Evolutionary conservation across 2,888 invertebrate species (phyloP), one percentile per base, ranked within the genome.

Genomic region (Drosophila kambysellisi): DNA sequence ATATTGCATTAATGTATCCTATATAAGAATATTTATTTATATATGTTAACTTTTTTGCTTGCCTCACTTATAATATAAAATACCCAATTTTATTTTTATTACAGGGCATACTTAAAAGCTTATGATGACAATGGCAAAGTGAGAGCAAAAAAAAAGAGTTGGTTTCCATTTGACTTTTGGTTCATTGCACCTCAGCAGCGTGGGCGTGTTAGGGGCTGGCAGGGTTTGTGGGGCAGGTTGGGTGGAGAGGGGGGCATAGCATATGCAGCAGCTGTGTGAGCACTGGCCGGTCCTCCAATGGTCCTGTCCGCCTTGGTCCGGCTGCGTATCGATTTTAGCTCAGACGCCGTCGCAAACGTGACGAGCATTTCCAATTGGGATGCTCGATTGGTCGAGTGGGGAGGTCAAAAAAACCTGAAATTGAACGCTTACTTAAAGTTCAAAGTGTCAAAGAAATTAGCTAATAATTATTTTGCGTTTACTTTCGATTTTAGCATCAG

Each of bases 271-370:
- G 80, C 67, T 75, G 83, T 71, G 67, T 51, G 66, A 30, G 60
- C 54, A 32, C 41, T 58, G 52, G 37, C 48, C 25, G 46, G 7
- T 4, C 0, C 25, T 46, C 46, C 70, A 74, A 72, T 70, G 61
- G 20, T 39, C 67, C 54, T 12, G 39, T 30, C 15, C 8, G 56
- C 72, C 77, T 67, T 72, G 62, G 63, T 59, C 48, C 48, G 39
- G 74, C 65, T 50, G 66, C 60, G 61, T 86, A 86, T 84, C 81
- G 87, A 84, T 84, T 85, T 83, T 86, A 59, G 70, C 83, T 67
- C 89, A 84, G 84, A 84, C 84, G 74, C 71, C 70, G 69, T 62
- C 81, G 70, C 87, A 83, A 79, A 84, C 84, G 84, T 84, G 84
- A 88, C 89, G 63, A 66, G 84, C 78, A 84, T 84, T 59, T 53